Evolutionary conservation across 2,797 vertebrate genomes (phyloP), one percentile per base, ranked within the genome.

Genomic region (Emydoidea blandingii): DNA sequence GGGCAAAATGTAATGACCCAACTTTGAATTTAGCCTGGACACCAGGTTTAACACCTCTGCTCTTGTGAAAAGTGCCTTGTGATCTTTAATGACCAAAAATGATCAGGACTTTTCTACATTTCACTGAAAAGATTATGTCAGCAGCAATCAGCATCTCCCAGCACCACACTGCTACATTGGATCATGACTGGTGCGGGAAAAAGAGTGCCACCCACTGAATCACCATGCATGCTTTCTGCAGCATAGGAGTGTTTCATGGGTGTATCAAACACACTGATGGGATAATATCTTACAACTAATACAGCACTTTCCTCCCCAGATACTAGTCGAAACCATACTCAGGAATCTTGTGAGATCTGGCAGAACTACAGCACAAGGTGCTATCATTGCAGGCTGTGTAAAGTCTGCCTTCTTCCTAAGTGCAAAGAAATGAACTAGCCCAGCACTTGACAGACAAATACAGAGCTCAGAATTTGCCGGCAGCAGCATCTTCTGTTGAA

Each of bases 371-470:
- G 25, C 92, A 79, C 2, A 15, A 52, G 82, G 16, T 54, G 6
- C 21, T 89, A 50, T 56, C 29, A 23, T 44, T 92, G 59, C 56
- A 87, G 47, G 25, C 18, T 88, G 31, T 52, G 25, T 41, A 23
- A 94, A 23, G 37, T 59, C 19, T 86, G 65, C 57, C 50, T 79
- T 86, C 6, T 25, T 44, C 74, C 82, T 78, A 52, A 88, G 79
- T 54, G 41, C 74, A 90, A 87, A 41, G 83, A 90, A 88, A 92
- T 11, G n/a, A 94, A 92, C 52, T 56, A 37, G 80, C 90, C 92
- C n/a, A 41, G 5, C 25, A 15, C n/a, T 57, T 85, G 5, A 74
- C 1, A 4, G 23, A 57, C n/a, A 41, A 86, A 53, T 25, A 8
- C 49, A 59, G 94, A 94, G 89, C 25, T 14, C 21, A 83, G 37